Evolutionary conservation across 2,113 vertebrate species (phyloP).

Genomic region (Dascyllus trimaculatus): DNA sequence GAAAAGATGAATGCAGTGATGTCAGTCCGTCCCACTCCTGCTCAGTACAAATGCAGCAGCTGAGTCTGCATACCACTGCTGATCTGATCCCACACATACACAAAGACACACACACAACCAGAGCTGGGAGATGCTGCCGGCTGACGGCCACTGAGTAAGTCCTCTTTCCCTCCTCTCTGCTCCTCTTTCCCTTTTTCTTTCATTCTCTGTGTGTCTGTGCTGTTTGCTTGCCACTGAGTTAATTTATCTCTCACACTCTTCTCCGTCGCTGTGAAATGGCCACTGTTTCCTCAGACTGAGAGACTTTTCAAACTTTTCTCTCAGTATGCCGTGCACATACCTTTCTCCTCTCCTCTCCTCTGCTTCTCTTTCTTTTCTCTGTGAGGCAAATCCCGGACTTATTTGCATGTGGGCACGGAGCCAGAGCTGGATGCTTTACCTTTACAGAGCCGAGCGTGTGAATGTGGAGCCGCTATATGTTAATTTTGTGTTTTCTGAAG

Average conservation of each 20-base stretch:
- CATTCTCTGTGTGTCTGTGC: slow-evolving; percentile 34
- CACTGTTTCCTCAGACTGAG: slow-evolving; percentile 64
- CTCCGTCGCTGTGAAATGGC: slow-evolving; percentile 45
- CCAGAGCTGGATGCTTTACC: slow-evolving; percentile 49
- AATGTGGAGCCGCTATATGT: slow-evolving; percentile 3
- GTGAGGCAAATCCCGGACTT: slow-evolving; percentile 44
- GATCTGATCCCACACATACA: slow-evolving; percentile 51
- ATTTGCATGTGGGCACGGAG: slow-evolving; percentile 62
- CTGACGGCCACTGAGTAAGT: slow-evolving; percentile 75
- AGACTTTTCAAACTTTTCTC: slow-evolving; percentile 70
- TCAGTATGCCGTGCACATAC: slow-evolving; percentile 73
- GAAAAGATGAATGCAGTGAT: slow-evolving; percentile 62
- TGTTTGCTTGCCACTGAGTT: slow-evolving; percentile 38
- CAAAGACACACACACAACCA: slow-evolving; percentile 32
- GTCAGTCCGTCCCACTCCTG: slow-evolving; percentile 78
- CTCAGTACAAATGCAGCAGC: slow-evolving; percentile 70
- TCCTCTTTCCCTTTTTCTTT: slow-evolving; percentile 15
- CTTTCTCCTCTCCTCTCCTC: slow-evolving; percentile 31
- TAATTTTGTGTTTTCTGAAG: slow-evolving; percentile 7
- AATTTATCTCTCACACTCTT: slow-evolving; percentile 66
- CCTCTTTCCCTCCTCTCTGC: slow-evolving; percentile 33
- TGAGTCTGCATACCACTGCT: slow-evolving; percentile 63
- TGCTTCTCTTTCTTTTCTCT: slow-evolving; percentile 45
- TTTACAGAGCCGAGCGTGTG: neutral
- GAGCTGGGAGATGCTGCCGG: slow-evolving; percentile 51